Percentiles rank a stretch among this genome's conserved stretches.
These are phyloP conservation scores for Procapra przewalskii DNA, from an alignment of 2,113 vertebrate genomes.

Conservation along the genomic window DNA sequence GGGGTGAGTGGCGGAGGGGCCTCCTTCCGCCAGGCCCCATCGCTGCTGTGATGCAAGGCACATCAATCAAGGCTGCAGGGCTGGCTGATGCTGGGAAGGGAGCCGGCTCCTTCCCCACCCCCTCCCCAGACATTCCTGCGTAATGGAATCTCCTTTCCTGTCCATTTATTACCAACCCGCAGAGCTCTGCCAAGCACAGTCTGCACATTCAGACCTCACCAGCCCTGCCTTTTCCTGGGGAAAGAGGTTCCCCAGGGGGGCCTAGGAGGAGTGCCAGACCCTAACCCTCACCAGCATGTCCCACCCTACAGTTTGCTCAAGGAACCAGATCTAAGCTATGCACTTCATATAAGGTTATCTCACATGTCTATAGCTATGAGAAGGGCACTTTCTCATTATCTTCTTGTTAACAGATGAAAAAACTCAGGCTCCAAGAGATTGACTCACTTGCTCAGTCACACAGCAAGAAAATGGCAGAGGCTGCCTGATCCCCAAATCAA, in stretches of 20 bases:
- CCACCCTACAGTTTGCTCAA: background rate
- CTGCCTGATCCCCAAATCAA: background rate
- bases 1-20: conserved; percentile 54
- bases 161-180: conserved; percentile 67
- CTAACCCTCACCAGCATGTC: background rate
- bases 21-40: conserved; percentile 59
- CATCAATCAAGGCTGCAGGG: conserved; percentile 65
- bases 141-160: conserved; percentile 68
- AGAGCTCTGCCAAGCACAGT: conserved; percentile 28
- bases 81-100: conserved; percentile 47
- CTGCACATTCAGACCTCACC: conserved; percentile 5
- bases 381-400: background rate
- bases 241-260: background rate
- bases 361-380: background rate
- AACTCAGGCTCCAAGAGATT: background rate
- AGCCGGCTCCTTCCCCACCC: conserved; percentile 1
- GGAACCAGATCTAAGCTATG: background rate
- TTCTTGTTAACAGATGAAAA: background rate
- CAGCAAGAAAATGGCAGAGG: background rate
- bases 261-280: background rate
- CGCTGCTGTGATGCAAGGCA: conserved; percentile 41
- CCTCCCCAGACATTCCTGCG: conserved; percentile 68
- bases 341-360: background rate
- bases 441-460: background rate
- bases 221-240: background rate